Evolutionary conservation across 2,113 vertebrate genomes (phyloP).

Genomic region (Todiramphus saurophagus): DNA sequence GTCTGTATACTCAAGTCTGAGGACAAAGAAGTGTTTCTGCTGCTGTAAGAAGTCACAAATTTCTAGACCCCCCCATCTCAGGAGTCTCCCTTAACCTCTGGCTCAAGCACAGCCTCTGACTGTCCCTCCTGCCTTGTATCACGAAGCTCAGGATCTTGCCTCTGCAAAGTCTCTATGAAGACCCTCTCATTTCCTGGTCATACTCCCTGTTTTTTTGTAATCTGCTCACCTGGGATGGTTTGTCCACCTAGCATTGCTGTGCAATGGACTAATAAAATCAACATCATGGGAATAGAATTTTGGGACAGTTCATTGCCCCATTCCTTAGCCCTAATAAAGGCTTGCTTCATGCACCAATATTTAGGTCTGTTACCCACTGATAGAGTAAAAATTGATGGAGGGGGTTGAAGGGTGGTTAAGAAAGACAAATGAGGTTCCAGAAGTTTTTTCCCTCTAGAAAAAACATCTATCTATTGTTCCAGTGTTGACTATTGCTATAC

Average conservation of each 20-base stretch:
- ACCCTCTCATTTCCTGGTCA: background rate
- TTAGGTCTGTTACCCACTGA: background rate
- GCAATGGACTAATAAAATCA: background rate
- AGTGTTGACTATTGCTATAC: background rate
- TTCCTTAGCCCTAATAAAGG: background rate
- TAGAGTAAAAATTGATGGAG: background rate
- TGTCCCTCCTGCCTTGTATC: background rate
- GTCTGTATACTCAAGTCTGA: background rate
- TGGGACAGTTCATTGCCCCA: background rate
- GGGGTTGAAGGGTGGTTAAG: background rate
- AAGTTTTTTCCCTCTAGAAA: background rate
- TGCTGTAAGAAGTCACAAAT: background rate
- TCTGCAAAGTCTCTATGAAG: background rate
- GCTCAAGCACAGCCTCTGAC: background rate
- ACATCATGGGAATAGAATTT: background rate
- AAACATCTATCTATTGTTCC: background rate
- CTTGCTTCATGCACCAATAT: rapidly evolving
- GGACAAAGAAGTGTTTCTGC: background rate
- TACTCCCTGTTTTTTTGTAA: background rate
- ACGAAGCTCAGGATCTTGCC: background rate
- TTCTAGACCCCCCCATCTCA: background rate
- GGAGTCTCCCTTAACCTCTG: background rate
- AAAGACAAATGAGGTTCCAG: background rate
- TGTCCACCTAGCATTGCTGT: background rate
- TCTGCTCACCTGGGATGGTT: background rate